Base-by-base conservation (phyloP, 2,113 vertebrate species). In the Pygoscelis antarcticus region DNA sequence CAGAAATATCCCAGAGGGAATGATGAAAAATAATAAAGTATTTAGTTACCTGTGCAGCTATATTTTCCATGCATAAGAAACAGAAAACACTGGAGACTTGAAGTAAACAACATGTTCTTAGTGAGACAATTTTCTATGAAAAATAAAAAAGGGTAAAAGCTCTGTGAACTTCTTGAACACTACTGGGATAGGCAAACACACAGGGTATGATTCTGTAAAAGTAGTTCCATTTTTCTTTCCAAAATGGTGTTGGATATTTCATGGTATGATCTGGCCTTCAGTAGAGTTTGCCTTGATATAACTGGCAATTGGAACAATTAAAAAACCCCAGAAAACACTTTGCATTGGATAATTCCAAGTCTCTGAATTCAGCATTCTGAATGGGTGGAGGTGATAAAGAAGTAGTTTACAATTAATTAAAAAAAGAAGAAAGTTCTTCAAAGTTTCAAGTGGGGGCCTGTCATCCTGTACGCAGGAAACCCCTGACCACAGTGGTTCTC, bases 1-100 rank as follows among this genome's bases (percentile, higher is more conserved):
- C 36, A 77, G 40, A 96, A 86, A 91, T n/a, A 94, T 84, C 72
- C 58, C 93, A 85, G 47, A 96, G 81, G 90, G 97, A 95, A 96
- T 75, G 30, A 90, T 90, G 70, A 92, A 96, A 96, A 97, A 92
- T 90, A 97, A 93, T 82, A 79, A 92, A 76, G 68, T 64, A 7
- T 8, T 74, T 94, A 83, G 22, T 52, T 93, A 77, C 52, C 25
- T 77, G 18, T 90, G 65, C 55, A 87, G 36, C 49, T 91, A 26
- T 71, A 26, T 84, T 80, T 94, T 88, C 38, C 32, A 76, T 5
- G 11, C 75, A 93, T 68, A 91, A 78, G 40, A 91, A 70, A 75
- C 30, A 78, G 55, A 90, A 96, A 92, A 34, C 60, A 30, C 10
- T 10, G n/a, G 22, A 29, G n/a, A 62, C 17, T 51, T 38, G 36